Percentiles rank a stretch among this genome's conserved stretches.
Evolutionary conservation across 2,797 vertebrate genomes (phyloP).

Genomic region (Trematomus bernacchii): DNA sequence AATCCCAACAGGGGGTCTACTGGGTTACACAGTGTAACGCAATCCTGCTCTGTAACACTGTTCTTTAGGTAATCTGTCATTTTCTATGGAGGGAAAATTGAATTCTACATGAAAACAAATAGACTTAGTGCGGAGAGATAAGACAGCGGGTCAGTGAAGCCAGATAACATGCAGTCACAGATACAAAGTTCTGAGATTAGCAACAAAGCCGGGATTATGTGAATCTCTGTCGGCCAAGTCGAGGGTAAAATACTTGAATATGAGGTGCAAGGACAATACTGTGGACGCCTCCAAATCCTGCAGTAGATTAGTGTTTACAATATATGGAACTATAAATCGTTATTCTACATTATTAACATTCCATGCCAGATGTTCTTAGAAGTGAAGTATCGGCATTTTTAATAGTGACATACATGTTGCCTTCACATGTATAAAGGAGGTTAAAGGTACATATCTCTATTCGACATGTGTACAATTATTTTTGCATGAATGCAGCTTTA

Average conservation of each 20-base stretch:
- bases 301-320: not conserved
- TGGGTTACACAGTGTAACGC: constrained; percentile 27
- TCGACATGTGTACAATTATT: not conserved
- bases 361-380: not conserved
- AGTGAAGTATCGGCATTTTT: not conserved
- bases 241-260: constrained; percentile 28
- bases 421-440: no score
- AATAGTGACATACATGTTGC: not conserved
- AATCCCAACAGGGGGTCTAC: constrained; percentile 6
- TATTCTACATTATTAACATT: not conserved
- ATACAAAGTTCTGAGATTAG: constrained; percentile 68
- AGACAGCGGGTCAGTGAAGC: constrained; percentile 34
- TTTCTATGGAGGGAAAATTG: constrained; percentile 34
- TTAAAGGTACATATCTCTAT: not conserved
- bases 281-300: not conserved
- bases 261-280: not conserved
- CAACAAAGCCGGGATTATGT: constrained; percentile 74
- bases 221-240: constrained; percentile 30
- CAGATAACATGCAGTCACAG: constrained; percentile 58
- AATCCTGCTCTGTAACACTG: constrained; percentile 30
- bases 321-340: not conserved
- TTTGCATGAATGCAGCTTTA: not conserved
- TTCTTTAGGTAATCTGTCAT: constrained; percentile 48
- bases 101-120: constrained; percentile 59
- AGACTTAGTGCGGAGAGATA: constrained; percentile 53